phyloP scores from a whole-genome alignment of 1,140 invertebrate species.

The Drosophila subpulchrella region DNA sequence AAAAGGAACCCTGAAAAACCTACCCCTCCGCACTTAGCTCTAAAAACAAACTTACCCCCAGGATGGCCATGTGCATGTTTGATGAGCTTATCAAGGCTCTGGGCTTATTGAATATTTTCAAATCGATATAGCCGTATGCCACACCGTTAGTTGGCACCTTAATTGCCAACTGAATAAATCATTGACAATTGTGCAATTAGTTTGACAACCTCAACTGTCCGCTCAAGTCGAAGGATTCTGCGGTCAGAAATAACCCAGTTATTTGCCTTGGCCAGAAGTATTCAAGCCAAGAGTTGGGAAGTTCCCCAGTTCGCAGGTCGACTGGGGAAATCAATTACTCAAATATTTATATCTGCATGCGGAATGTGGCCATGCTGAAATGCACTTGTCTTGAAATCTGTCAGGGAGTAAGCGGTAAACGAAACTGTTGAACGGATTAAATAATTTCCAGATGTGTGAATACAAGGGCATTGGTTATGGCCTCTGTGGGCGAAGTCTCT shows the following conservation, averaged over 20 bases:
- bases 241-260: not conserved
- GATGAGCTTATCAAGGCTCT: slow-evolving; percentile 75
- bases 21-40: slow-evolving; percentile 1
- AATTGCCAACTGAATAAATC: slow-evolving; percentile 72
- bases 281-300: slow-evolving; percentile 18
- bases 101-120: slow-evolving; percentile 71
- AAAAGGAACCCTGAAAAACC: not conserved
- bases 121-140: slow-evolving; percentile 62
- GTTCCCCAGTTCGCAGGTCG: slow-evolving; percentile 4
- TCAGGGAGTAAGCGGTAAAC: slow-evolving; percentile 6
- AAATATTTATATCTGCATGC: slow-evolving; percentile 30
- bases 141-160: slow-evolving; percentile 64
- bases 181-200: slow-evolving; percentile 54
- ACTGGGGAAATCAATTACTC: slow-evolving; percentile 47
- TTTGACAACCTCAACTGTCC: slow-evolving; percentile 24
- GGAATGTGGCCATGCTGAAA: slow-evolving; percentile 12
- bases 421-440: slow-evolving; percentile 21
- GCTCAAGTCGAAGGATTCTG: slow-evolving; percentile 45
- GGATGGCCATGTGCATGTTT: slow-evolving; percentile 60
- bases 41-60: slow-evolving; percentile 25
- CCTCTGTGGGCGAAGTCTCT: not conserved
- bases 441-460: slow-evolving; percentile 15
- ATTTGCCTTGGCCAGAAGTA: slow-evolving; percentile 23
- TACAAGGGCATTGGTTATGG: slow-evolving; percentile 7
- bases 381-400: slow-evolving; percentile 36